These are phyloP conservation scores for Dendrophyllia cribrosa DNA, from an alignment of 64 coral and sea anemone species.

Conservation along the genomic window DNA sequence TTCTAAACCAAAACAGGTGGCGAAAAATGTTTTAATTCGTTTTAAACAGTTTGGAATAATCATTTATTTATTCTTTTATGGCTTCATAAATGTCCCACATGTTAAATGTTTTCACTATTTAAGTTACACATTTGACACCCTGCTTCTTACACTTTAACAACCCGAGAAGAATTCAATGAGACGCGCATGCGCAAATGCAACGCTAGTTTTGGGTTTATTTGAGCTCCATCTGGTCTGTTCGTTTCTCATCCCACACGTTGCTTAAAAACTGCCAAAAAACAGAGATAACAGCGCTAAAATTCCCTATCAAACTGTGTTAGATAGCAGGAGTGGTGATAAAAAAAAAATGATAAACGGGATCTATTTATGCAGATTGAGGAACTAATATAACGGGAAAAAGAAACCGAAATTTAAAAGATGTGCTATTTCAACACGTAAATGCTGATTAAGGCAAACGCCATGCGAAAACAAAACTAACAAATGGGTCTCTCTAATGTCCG, in stretches of 20 bases:
- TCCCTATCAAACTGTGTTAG: neutral
- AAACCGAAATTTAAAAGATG: neutral
- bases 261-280: neutral
- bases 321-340: neutral
- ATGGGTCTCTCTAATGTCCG: constrained; percentile 7
- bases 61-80: neutral
- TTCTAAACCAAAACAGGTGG: neutral
- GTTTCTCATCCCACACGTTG: constrained; percentile 9
- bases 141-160: neutral
- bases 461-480: neutral
- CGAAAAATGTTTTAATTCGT: neutral
- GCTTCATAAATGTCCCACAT: neutral
- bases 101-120: neutral
- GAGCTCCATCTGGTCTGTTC: constrained; percentile 1
- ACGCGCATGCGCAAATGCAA: constrained; percentile 44
- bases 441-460: neutral
- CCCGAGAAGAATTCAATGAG: neutral
- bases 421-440: neutral
- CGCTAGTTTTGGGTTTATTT: constrained; percentile 35
- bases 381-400: neutral
- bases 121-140: neutral
- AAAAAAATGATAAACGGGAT: neutral
- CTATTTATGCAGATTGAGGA: neutral
- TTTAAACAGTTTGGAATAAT: neutral
- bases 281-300: neutral